These are phyloP conservation scores for Darevskia nairensis DNA, from an alignment of 2,797 vertebrate genomes.

Conservation along the genomic window DNA sequence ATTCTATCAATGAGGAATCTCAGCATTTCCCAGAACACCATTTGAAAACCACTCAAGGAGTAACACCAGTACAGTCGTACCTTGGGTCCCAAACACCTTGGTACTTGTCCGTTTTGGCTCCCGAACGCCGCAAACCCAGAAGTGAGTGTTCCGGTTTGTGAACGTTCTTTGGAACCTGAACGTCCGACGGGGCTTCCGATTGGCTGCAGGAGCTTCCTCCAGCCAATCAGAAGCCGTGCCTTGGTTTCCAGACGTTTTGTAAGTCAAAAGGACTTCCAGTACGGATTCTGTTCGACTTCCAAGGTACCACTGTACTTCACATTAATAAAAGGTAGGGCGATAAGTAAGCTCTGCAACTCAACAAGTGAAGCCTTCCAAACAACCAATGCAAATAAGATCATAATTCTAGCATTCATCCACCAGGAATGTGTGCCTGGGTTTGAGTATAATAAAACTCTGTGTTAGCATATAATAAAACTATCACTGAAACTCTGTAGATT, in stretches of 20 bases:
- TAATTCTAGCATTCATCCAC: not conserved
- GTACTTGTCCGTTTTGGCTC: too few relatives aligned
- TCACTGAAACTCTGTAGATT: rapidly evolving
- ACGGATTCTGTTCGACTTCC: too few relatives aligned
- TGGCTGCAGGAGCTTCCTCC: too few relatives aligned
- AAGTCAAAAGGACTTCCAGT: too few relatives aligned
- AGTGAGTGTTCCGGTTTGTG: too few relatives aligned
- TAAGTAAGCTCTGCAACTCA: not conserved
- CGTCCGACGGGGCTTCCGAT: too few relatives aligned
- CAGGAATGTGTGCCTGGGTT: not conserved
- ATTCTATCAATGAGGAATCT: not conserved
- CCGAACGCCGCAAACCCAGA: too few relatives aligned
- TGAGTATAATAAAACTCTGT: not conserved
- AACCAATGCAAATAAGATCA: too few relatives aligned
- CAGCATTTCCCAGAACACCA: not conserved
- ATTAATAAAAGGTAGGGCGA: not conserved
- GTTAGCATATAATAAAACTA: not conserved
- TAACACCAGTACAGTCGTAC: not conserved
- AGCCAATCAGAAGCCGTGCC: too few relatives aligned
- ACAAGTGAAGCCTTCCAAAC: not conserved
- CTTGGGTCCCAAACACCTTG: too few relatives aligned
- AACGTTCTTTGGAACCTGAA: too few relatives aligned
- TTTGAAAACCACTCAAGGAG: not conserved
- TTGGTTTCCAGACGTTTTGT: too few relatives aligned
- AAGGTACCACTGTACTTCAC: not conserved